Conservation (phyloP, 2,888 invertebrate species). For the Heliconius cydno region DNA sequence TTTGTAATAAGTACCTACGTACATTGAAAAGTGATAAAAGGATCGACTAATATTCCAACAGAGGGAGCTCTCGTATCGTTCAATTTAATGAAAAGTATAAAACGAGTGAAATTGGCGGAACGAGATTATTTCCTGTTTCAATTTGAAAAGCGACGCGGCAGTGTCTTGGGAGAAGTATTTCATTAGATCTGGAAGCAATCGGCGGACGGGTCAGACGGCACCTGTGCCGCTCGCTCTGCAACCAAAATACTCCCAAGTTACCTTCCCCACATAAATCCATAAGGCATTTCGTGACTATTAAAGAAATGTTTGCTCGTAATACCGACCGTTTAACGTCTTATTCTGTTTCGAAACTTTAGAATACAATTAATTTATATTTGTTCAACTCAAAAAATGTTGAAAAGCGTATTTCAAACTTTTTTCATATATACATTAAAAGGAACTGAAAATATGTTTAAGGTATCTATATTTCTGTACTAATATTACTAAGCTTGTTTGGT, state of each 20-base stretch:
- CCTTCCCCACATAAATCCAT: conserved; percentile 34
- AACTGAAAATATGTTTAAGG: neutral
- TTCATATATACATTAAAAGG: neutral
- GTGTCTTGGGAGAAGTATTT: conserved; percentile 75
- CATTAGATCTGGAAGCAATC: conserved; percentile 65
- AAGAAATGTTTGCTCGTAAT: conserved; percentile 27
- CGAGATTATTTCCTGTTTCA: conserved; percentile 78
- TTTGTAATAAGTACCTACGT: neutral
- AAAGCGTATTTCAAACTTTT: neutral
- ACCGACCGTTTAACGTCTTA: conserved; percentile 15
- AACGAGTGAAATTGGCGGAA: conserved; percentile 65
- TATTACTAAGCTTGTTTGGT: neutral
- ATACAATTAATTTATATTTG: conserved; percentile 24
- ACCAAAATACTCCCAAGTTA: conserved; percentile 40
- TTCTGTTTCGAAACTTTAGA: conserved; percentile 27
- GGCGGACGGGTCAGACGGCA: conserved; percentile 56
- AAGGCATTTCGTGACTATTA: conserved; percentile 37
- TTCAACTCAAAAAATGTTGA: neutral
- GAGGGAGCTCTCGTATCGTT: conserved; percentile 60
- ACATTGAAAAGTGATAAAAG: conserved; percentile 30
- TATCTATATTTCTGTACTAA: neutral
- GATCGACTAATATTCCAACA: conserved; percentile 58
- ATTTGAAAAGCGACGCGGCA: conserved; percentile 68
- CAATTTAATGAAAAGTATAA: conserved; percentile 78
- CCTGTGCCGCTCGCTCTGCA: conserved; percentile 55